Conservation (phyloP, 2,888 invertebrate genomes). For the Eudiplozoon nipponicum region DNA sequence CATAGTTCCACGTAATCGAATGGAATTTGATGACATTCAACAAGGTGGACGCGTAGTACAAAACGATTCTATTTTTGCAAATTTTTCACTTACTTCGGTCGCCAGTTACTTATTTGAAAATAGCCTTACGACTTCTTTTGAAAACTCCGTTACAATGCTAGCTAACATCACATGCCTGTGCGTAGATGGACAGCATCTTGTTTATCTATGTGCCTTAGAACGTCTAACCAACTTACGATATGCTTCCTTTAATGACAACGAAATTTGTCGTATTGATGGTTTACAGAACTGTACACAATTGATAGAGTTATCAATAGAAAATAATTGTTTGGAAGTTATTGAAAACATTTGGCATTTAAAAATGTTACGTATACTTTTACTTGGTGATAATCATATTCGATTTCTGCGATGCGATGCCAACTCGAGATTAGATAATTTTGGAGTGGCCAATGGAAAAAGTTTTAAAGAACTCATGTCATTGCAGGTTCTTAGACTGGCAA, state of each 20-base stretch:
- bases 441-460: too few relatives aligned
- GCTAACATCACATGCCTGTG: constrained; percentile 24
- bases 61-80: too few relatives aligned
- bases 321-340: constrained; percentile 21
- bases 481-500: constrained; percentile 22
- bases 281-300: constrained; percentile 22
- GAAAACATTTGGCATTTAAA: constrained; percentile 8
- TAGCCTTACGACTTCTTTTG: background rate
- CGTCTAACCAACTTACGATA: constrained; percentile 23
- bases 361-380: background rate
- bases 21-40: too few relatives aligned
- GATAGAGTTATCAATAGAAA: constrained; percentile 24
- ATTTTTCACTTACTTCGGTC: too few relatives aligned
- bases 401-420: background rate
- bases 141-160: too few relatives aligned
- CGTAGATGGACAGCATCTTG: constrained; percentile 24
- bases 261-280: constrained; percentile 26
- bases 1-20: too few relatives aligned
- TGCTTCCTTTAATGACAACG: constrained; percentile 27
- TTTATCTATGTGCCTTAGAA: constrained; percentile 24
- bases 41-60: too few relatives aligned
- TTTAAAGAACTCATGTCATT: constrained; percentile 19
- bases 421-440: too few relatives aligned
- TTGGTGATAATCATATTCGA: constrained; percentile 10
- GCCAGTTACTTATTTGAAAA: background rate